Evolutionary conservation across 1,140 invertebrate genomes (phyloP).

Genomic region (Ceratosolen fusciceps): DNA sequence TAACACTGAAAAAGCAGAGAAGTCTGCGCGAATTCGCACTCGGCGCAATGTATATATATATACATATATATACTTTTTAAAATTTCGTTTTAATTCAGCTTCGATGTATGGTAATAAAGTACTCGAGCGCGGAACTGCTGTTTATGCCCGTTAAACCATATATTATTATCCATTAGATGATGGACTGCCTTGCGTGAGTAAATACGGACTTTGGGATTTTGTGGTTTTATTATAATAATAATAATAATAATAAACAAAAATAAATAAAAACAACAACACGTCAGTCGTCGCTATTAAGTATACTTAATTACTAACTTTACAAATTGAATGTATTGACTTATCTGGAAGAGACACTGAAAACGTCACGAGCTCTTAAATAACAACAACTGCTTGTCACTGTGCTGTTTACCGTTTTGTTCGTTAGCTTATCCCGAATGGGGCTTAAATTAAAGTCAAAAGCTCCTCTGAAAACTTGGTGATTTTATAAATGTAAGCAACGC

Average conservation of each 20-base stretch:
- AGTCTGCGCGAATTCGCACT: neutral
- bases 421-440: constrained; percentile 4
- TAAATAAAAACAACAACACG: too few species aligned
- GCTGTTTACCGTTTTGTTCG: neutral
- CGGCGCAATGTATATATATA: neutral
- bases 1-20: constrained; percentile 35
- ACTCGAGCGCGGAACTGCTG: neutral
- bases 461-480: constrained; percentile 31
- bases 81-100: neutral
- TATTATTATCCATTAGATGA: too few species aligned
- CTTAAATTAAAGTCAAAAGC: constrained; percentile 3
- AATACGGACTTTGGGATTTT: constrained; percentile 31
- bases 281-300: constrained; percentile 39
- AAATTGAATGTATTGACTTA: constrained; percentile 48
- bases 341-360: constrained; percentile 39
- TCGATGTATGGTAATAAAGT: constrained; percentile 37
- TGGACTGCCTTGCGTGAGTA: too few species aligned
- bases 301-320: constrained; percentile 43
- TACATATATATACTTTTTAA: too few species aligned
- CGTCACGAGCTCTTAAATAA: constrained; percentile 27
- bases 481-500: neutral
- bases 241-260: too few species aligned
- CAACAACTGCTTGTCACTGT: constrained; percentile 4
- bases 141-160: neutral
- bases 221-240: constrained; percentile 36